phyloP scores from a whole-genome alignment of 2,113 vertebrate species.

The Vidua chalybeata region DNA sequence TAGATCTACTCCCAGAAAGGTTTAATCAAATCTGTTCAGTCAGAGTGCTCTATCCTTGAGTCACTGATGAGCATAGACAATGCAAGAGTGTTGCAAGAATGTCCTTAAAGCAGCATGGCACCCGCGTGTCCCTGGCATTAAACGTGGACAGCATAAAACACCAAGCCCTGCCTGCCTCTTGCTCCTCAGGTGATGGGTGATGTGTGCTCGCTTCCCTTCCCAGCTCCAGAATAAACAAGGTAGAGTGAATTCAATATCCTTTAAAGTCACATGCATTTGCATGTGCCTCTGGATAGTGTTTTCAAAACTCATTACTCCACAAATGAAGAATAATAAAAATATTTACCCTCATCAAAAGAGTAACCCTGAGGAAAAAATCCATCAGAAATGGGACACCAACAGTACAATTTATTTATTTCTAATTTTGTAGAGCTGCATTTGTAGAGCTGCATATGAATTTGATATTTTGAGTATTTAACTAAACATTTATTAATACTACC shows the following conservation, averaged over 20 bases:
- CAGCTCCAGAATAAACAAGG: not conserved
- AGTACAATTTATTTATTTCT: not conserved
- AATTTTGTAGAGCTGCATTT: not conserved
- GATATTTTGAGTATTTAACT: not conserved
- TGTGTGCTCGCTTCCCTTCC: not conserved
- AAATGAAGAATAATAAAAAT: slow-evolving; percentile 19
- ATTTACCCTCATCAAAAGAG: not conserved
- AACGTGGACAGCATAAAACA: fast-evolving
- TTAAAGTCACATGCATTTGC: not conserved
- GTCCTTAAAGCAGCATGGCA: not conserved
- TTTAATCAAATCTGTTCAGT: slow-evolving; percentile 65
- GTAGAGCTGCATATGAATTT: not conserved
- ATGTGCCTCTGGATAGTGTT: not conserved
- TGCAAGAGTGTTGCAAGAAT: slow-evolving; percentile 31
- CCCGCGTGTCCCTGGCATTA: not conserved
- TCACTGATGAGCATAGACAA: slow-evolving; percentile 53
- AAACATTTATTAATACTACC: not conserved
- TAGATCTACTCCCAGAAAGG: slow-evolving; percentile 59
- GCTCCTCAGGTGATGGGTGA: not conserved
- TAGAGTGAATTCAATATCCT: not conserved
- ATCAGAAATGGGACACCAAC: not conserved
- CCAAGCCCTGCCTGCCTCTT: not conserved
- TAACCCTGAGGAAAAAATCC: not conserved
- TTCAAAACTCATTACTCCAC: slow-evolving; percentile 2
- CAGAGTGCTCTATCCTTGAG: slow-evolving; percentile 33